phyloP scores from a whole-genome alignment of 2,113 vertebrate species.

The Xenotilapia caudafasciata region DNA sequence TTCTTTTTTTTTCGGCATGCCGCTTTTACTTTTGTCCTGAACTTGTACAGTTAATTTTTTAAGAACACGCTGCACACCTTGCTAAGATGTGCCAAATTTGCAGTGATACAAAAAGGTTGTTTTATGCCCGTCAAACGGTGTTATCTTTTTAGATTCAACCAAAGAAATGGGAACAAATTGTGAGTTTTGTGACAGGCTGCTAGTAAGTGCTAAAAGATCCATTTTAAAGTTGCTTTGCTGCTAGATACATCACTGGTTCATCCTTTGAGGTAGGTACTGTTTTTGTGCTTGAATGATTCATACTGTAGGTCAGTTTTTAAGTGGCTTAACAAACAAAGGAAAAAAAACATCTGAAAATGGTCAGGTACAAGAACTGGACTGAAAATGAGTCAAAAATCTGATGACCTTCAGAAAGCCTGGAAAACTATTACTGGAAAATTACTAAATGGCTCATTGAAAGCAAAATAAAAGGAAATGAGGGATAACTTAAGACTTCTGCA shows the following conservation, averaged over 20 bases:
- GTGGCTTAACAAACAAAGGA: neutral
- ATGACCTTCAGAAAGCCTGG: neutral
- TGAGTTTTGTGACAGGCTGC: neutral
- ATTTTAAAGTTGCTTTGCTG: neutral
- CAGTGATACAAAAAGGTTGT: neutral
- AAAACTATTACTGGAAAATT: neutral
- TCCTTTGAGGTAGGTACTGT: neutral
- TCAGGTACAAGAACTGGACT: neutral
- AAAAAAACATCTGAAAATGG: neutral
- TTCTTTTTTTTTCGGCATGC: fast-evolving
- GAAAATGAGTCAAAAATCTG: neutral
- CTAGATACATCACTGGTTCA: neutral
- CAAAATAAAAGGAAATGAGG: neutral
- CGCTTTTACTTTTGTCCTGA: neutral
- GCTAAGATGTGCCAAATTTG: neutral
- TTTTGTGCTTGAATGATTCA: neutral
- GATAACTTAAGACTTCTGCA: neutral
- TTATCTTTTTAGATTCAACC: neutral
- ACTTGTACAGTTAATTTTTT: neutral
- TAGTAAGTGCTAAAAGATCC: neutral
- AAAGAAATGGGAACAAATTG: neutral
- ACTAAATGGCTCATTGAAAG: neutral
- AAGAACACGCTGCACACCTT: neutral
- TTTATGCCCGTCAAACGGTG: neutral
- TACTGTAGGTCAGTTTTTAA: neutral